Conservation (phyloP, 2,797 vertebrate species). For the Morus bassanus region DNA sequence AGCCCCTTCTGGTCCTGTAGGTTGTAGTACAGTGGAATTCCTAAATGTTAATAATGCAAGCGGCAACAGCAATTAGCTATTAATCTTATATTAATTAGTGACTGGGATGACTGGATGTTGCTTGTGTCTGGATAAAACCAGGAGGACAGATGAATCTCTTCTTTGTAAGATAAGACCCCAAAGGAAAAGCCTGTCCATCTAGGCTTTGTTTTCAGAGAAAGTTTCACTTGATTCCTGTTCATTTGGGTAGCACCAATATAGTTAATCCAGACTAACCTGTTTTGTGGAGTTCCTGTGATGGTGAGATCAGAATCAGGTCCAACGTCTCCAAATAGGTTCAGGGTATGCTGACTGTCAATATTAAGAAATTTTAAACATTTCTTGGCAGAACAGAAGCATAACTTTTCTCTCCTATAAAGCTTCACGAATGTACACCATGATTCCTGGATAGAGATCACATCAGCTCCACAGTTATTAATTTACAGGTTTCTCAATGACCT, state of each 20-base stretch:
- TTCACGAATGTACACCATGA: background rate
- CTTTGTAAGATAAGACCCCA: background rate
- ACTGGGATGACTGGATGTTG: background rate
- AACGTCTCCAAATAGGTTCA: background rate
- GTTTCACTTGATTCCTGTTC: background rate
- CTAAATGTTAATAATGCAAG: background rate
- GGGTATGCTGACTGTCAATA: background rate
- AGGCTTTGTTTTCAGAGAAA: background rate
- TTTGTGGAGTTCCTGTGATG: background rate
- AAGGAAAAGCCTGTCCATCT: background rate
- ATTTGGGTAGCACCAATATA: background rate
- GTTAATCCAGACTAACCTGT: background rate
- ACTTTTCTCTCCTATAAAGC: background rate
- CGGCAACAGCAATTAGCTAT: background rate
- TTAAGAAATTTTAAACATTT: background rate
- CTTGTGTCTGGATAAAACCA: background rate
- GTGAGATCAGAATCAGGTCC: background rate
- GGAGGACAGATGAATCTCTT: background rate
- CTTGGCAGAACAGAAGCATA: background rate
- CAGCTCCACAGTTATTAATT: conserved; percentile 38
- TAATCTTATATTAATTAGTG: background rate
- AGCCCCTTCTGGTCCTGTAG: background rate
- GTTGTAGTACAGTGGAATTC: background rate
- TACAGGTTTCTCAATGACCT: conserved; percentile 36
- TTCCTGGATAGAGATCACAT: conserved; percentile 35